Conservation (phyloP, 2,797 vertebrate species). For the Microcaecilia unicolor region DNA sequence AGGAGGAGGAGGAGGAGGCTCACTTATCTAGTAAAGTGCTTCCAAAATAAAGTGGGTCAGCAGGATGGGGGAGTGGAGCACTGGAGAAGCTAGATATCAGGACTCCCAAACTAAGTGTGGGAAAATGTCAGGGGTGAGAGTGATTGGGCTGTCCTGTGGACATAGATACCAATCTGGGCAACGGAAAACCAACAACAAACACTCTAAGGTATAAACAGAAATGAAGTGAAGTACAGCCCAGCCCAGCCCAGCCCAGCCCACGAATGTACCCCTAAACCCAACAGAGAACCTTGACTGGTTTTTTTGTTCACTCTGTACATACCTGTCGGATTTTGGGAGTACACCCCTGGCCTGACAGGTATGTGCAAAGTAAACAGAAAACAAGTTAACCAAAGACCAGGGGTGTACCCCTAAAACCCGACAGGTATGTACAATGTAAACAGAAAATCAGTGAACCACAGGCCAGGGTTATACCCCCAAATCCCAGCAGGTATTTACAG, state of each 20-base stretch:
- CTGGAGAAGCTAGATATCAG: conserved; percentile 30
- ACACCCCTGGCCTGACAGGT: too few relatives aligned
- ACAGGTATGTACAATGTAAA: conserved; percentile 26
- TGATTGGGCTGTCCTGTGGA: conserved; percentile 13
- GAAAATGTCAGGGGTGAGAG: conserved; percentile 33
- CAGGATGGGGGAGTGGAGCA: background rate
- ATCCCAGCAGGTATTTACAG: conserved; percentile 2
- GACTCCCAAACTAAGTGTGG: conserved; percentile 15
- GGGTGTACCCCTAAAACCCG: background rate
- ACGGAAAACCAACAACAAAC: conserved; percentile 18
- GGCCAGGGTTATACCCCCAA: conserved; percentile 10
- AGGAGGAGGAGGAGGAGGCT: conserved; percentile 6
- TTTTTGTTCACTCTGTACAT: too few relatives aligned
- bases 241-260: too few relatives aligned
- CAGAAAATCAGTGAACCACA: conserved; percentile 5
- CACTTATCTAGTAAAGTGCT: too few relatives aligned
- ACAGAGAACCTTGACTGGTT: too few relatives aligned
- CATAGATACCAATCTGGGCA: conserved; percentile 9
- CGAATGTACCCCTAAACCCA: too few relatives aligned
- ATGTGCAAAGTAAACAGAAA: too few relatives aligned
- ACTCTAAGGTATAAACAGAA: too few relatives aligned
- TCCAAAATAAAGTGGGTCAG: background rate
- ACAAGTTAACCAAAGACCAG: too few relatives aligned
- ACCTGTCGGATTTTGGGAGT: too few relatives aligned
- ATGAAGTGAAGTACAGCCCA: too few relatives aligned